Evolutionary conservation across 2,888 invertebrate species (phyloP).

Genomic region (Drepana falcataria): DNA sequence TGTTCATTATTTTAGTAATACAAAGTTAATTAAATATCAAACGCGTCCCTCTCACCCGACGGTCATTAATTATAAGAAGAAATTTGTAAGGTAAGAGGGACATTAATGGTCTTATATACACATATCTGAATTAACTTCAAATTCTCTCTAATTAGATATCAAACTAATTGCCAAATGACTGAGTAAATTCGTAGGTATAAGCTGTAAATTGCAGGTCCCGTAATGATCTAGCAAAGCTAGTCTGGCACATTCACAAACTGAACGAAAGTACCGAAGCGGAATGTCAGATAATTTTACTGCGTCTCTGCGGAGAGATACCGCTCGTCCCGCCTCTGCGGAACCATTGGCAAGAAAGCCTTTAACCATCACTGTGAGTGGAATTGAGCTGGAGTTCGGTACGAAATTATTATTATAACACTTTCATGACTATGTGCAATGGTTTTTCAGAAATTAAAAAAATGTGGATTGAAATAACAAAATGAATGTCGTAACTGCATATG

Average conservation of each 20-base stretch:
- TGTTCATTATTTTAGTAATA: conserved; percentile 19
- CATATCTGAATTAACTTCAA: conserved; percentile 1
- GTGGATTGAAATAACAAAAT: no score
- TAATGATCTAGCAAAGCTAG: conserved; percentile 7
- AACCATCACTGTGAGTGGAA: conserved; percentile 36
- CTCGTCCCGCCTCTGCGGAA: conserved; percentile 18
- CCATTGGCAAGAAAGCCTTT: conserved; percentile 35
- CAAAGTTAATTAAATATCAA: conserved; percentile 27
- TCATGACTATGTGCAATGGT: conserved; percentile 4
- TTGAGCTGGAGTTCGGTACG: conserved; percentile 24
- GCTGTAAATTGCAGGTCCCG: not conserved
- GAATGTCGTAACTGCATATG: not conserved
- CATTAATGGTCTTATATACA: not conserved
- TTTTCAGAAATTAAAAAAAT: conserved; percentile 2
- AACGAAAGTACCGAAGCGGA: conserved; percentile 28
- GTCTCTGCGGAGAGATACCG: conserved; percentile 32
- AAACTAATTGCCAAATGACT: not conserved
- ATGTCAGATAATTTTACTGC: conserved; percentile 40
- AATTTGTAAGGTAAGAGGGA: conserved; percentile 14
- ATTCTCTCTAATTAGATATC: not conserved
- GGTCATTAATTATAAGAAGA: conserved; percentile 42
- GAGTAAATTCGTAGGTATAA: not conserved
- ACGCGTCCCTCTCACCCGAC: conserved; percentile 14
- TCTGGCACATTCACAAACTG: conserved; percentile 12
- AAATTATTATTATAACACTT: conserved; percentile 28